Conservation (phyloP, 2,113 vertebrate genomes). For the Vulpes lagopus region DNA sequence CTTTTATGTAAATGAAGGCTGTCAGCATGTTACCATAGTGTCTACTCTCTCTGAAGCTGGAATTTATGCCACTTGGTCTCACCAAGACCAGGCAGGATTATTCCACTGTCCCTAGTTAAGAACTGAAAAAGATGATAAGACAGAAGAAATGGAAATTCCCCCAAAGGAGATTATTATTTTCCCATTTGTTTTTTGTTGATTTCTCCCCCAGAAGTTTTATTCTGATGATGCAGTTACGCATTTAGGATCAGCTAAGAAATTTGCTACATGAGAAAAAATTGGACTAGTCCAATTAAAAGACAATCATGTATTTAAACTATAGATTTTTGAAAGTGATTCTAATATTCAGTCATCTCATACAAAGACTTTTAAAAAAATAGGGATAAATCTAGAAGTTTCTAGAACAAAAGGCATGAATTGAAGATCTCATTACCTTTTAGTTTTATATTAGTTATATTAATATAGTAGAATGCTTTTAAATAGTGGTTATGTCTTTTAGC, state of each 20-base stretch:
- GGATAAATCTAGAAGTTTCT: slow-evolving; percentile 65
- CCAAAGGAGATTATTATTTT: slow-evolving; percentile 61
- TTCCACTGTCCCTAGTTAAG: slow-evolving; percentile 41
- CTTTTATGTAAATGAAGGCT: slow-evolving; percentile 91
- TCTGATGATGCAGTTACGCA: slow-evolving; percentile 43
- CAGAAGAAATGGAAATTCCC: slow-evolving; percentile 11
- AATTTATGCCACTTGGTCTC: slow-evolving; percentile 83
- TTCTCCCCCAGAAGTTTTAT: slow-evolving; percentile 27
- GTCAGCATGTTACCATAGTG: slow-evolving; percentile 88
- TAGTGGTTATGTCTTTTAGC: slow-evolving; percentile 16
- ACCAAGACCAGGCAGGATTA: slow-evolving; percentile 75
- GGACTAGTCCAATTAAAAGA: slow-evolving; percentile 48
- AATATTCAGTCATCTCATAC: background rate
- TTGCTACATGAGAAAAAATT: slow-evolving; percentile 5
- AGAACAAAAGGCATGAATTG: slow-evolving; percentile 55
- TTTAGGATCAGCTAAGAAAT: slow-evolving; percentile 46
- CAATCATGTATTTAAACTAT: background rate
- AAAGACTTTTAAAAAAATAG: background rate
- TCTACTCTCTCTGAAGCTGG: slow-evolving; percentile 82
- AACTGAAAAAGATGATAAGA: slow-evolving; percentile 1
- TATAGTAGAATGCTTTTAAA: background rate
- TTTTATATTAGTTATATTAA: slow-evolving; percentile 38
- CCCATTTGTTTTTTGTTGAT: slow-evolving; percentile 44
- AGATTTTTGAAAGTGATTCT: background rate
- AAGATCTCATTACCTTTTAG: slow-evolving; percentile 55